A percentile compares a stretch with the other conserved stretches of the same genome.
Evolutionary conservation across 2,888 invertebrate species (phyloP).

Genomic region (Coleophora flavipennella): DNA sequence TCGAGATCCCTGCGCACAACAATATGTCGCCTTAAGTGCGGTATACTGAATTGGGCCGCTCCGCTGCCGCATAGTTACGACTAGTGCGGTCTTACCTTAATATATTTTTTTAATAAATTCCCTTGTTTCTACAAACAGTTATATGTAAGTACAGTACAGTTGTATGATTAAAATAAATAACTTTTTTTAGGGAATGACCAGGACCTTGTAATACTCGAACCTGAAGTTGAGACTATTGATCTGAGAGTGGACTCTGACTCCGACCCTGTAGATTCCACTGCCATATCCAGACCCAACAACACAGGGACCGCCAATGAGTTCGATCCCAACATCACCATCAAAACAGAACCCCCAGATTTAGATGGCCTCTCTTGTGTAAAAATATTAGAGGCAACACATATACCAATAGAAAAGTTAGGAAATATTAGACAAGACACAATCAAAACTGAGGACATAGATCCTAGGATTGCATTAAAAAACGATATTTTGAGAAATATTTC

Average conservation of each 20-base stretch:
- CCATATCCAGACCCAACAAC: neutral
- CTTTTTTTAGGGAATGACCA: constrained; percentile 31
- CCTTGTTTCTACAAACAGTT: too few species aligned
- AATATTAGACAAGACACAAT: neutral
- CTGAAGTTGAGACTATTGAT: constrained; percentile 45
- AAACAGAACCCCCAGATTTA: constrained; percentile 8
- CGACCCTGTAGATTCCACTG: constrained; percentile 7
- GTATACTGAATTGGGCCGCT: too few species aligned
- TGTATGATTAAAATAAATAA: constrained; percentile 4
- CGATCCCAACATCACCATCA: constrained; percentile 2
- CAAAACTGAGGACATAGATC: neutral
- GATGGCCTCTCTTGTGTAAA: constrained; percentile 17
- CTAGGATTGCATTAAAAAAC: neutral
- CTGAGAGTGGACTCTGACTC: constrained; percentile 33
- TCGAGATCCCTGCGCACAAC: too few species aligned
- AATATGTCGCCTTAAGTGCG: too few species aligned
- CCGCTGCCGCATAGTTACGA: too few species aligned
- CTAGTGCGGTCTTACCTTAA: too few species aligned
- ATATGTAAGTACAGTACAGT: too few species aligned
- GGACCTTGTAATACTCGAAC: constrained; percentile 42
- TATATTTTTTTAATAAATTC: too few species aligned
- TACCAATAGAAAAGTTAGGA: constrained; percentile 8
- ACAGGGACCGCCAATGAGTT: neutral
- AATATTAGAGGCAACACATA: constrained; percentile 13
- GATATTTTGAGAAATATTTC: neutral